A percentile compares a stretch with the other conserved stretches of the same genome.
These are phyloP conservation scores for Callospermophilus lateralis DNA, from an alignment of 2,113 vertebrate genomes.

Conservation along the genomic window DNA sequence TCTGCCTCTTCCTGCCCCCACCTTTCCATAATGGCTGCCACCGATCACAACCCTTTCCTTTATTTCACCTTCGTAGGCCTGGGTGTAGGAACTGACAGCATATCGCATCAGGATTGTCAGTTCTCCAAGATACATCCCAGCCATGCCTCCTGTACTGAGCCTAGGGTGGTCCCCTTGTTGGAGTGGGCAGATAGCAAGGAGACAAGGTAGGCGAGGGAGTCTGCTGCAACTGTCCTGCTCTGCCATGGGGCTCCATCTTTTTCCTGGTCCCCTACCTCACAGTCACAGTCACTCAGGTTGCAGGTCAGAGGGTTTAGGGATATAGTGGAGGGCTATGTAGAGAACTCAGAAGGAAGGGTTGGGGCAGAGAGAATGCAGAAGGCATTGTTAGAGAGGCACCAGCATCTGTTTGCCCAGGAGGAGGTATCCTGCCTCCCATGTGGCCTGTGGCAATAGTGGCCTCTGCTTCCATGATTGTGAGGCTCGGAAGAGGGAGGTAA, in stretches of 20 bases:
- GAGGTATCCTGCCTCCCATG: background rate
- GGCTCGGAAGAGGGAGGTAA: background rate
- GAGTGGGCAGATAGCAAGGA: accelerated
- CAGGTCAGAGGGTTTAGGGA: background rate
- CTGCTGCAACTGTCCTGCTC: too few species aligned
- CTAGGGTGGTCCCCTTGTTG: background rate
- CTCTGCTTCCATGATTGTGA: background rate
- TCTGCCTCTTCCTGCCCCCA: background rate
- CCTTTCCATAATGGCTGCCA: background rate
- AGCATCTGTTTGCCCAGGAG: background rate
- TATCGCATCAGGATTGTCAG: too few species aligned
- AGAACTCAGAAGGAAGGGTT: too few species aligned
- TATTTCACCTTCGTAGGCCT: accelerated
- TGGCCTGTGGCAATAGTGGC: background rate
- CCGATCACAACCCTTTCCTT: background rate
- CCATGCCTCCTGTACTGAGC: too few species aligned
- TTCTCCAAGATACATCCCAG: background rate
- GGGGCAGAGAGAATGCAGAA: background rate
- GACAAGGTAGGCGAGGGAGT: too few species aligned
- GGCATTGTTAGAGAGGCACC: background rate
- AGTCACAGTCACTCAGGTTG: background rate
- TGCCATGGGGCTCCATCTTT: background rate
- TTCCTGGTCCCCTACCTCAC: background rate
- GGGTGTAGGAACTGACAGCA: background rate
- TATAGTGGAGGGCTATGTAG: background rate